A percentile compares a stretch with the other conserved stretches of the same genome.
Conservation (phyloP, 2,797 vertebrate species). For the Oreonectes daqikongensis region DNA sequence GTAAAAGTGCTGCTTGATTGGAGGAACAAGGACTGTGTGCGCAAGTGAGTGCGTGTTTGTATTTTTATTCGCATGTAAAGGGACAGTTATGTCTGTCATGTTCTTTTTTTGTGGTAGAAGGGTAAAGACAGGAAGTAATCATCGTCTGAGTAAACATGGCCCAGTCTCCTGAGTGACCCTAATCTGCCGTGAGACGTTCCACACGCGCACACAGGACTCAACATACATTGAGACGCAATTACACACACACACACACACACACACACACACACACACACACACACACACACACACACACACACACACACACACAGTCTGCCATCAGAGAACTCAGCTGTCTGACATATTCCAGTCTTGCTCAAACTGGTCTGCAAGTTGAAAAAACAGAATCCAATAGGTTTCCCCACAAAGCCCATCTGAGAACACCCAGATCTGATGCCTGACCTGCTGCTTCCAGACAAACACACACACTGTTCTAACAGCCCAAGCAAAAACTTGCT, state of each 20-base stretch:
- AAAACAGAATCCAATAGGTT: conserved; percentile 68
- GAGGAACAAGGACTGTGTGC: conserved; percentile 2
- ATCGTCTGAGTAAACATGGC: conserved; percentile 77
- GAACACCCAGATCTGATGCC: conserved; percentile 67
- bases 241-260: conserved; percentile 59
- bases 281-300: conserved; percentile 51
- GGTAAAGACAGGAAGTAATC: conserved; percentile 83
- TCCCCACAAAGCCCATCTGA: conserved; percentile 64
- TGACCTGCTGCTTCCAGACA: conserved; percentile 70
- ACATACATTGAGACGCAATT: conserved; percentile 61
- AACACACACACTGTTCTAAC: conserved; percentile 58
- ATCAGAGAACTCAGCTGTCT: conserved; percentile 76
- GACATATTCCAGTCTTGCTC: conserved; percentile 80
- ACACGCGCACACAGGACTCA: conserved; percentile 67
- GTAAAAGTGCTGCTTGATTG: conserved; percentile 10
- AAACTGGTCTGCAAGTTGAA: conserved; percentile 57
- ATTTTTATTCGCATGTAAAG: conserved; percentile 35
- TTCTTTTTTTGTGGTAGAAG: conserved; percentile 61
- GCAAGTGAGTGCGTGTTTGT: not conserved
- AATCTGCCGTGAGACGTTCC: conserved; percentile 80
- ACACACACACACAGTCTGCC: conserved; percentile 60
- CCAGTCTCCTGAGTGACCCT: conserved; percentile 72
- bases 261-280: conserved; percentile 51
- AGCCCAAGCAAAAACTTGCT: conserved; percentile 60
- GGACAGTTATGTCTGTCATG: conserved; percentile 42